Evolutionary conservation across 2,797 vertebrate genomes (phyloP), one percentile per base, ranked within the genome.

Genomic region (Chelidonichthys spinosus): DNA sequence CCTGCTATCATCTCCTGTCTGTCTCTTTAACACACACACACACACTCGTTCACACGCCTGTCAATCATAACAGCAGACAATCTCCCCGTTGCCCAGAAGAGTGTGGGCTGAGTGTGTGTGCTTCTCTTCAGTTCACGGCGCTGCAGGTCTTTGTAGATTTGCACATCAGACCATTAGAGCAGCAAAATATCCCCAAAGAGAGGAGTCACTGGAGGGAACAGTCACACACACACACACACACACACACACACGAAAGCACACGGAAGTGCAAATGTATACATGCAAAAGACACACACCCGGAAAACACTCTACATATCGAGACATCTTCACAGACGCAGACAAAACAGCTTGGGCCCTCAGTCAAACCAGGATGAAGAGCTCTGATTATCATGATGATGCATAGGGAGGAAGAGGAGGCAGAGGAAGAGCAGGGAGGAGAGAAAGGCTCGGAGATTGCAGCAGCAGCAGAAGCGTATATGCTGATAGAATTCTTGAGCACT

Each of bases 81-180:
- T 71, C 61, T 85, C 75, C 81, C 74, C 43, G 49, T 68, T 70
- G 77, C 68, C 75, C 73, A 76, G 67, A 77, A 68, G 63, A 78
- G 60, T 15, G 63, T 42, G 56, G 66, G 78, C 35, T 25, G 17
- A 43, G 60, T 85, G 42, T 76, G 54, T 73, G 74, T 62, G 83
- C 17, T 64, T 67, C 74, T 81, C 61, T 42, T 85, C 64, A 63
- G 72, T 83, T 88, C 76, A 74, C 74, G 78, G 79, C 36, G 3
- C 67, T 63, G 36, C 17, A 76, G 70, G 80, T 88, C 83, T 90
- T 89, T 86, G 81, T 79, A 86, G 83, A 85, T 89, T 86, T 79
- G 44, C 69, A 81, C 82, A 78, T 79, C 79, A 89, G 85, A 87
- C 77, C 80, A 83, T 85, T 85, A 86, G 84, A 81, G 82, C 77